Percentiles rank a stretch among this genome's conserved stretches.
Evolutionary conservation across 1,140 invertebrate species (phyloP).

Genomic region (Batillaria attramentaria): DNA sequence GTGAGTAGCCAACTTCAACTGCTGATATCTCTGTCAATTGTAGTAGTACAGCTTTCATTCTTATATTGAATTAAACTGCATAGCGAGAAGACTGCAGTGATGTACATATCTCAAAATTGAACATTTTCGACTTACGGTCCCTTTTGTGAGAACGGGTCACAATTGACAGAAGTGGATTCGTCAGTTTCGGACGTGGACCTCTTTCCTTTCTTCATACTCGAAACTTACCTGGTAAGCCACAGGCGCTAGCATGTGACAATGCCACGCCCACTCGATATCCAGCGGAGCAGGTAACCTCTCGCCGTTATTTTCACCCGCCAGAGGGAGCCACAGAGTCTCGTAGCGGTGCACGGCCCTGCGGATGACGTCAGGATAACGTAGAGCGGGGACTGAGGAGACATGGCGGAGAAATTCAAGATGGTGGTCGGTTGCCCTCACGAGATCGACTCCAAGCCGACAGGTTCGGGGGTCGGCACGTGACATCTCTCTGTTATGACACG

Average conservation of each 20-base stretch:
- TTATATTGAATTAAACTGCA: too few relatives aligned
- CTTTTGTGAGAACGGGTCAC: too few relatives aligned
- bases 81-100: too few relatives aligned
- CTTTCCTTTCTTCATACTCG: too few relatives aligned
- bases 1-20: too few relatives aligned
- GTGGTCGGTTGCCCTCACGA: conserved; percentile 36
- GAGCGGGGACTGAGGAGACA: conserved; percentile 45
- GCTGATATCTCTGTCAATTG: too few relatives aligned
- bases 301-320: conserved; percentile 61
- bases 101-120: too few relatives aligned
- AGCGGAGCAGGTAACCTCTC: conserved; percentile 69
- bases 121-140: too few relatives aligned
- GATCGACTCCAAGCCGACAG: not conserved
- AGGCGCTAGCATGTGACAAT: conserved; percentile 73
- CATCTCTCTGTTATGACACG: too few relatives aligned
- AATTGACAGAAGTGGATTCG: too few relatives aligned
- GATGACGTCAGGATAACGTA: conserved; percentile 50
- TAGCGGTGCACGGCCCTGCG: conserved; percentile 71
- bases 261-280: conserved; percentile 75
- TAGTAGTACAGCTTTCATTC: too few relatives aligned
- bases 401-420: conserved; percentile 52
- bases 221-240: conserved; percentile 69
- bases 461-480: not conserved
- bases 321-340: conserved; percentile 73
- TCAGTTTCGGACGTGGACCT: too few relatives aligned